Evolutionary conservation across 2,797 vertebrate species (phyloP).

Genomic region (Sylvilagus floridanus): DNA sequence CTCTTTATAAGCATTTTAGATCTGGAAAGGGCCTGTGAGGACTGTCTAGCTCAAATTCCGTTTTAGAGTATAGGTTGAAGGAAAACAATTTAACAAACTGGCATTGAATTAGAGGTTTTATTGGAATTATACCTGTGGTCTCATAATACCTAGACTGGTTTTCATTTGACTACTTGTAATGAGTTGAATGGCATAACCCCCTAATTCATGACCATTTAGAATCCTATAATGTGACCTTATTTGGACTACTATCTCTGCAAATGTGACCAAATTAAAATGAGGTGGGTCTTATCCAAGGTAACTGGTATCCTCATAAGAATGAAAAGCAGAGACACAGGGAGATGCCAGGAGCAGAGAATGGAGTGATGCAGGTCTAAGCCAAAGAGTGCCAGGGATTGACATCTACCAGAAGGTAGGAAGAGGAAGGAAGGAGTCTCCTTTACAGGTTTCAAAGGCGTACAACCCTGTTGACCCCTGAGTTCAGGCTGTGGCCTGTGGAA

Average conservation of each 20-base stretch:
- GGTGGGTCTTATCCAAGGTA: not conserved
- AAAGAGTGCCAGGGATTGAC: not conserved
- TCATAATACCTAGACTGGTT: not conserved
- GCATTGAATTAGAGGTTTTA: not conserved
- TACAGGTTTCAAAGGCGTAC: not conserved
- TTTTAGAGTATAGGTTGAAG: not conserved
- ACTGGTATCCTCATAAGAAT: not conserved
- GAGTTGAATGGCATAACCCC: not conserved
- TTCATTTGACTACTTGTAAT: not conserved
- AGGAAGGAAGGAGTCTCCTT: not conserved
- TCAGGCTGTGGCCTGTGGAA: not conserved
- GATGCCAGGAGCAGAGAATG: not conserved
- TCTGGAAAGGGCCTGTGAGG: not conserved
- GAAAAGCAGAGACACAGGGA: not conserved
- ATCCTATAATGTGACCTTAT: not conserved
- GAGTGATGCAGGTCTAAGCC: not conserved
- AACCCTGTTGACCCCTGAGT: not conserved
- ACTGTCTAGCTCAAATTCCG: not conserved
- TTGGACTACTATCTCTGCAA: not conserved
- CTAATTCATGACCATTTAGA: not conserved
- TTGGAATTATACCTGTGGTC: not conserved
- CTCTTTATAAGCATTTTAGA: slow-evolving; percentile 23
- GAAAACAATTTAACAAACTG: not conserved
- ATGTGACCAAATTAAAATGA: not conserved
- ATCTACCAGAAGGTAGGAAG: not conserved